Conservation (phyloP, 92 coral and sea anemone species). For the Paragorgia papillata region DNA sequence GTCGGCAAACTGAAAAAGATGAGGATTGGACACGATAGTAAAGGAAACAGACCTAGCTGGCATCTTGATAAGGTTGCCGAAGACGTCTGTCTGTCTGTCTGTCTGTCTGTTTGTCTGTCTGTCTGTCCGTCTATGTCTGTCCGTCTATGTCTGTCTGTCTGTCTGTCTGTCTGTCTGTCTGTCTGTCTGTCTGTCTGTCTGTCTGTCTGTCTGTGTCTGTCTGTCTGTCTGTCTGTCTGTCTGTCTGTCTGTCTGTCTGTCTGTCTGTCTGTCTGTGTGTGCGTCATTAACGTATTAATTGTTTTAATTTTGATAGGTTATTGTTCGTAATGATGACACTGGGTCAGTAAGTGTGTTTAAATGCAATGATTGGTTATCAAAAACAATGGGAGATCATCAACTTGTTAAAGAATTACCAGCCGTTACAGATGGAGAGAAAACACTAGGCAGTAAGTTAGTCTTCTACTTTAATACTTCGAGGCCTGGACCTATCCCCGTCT, state of each 20-base stretch:
- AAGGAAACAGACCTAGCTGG: constrained; percentile 89
- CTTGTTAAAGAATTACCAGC: constrained; percentile 73
- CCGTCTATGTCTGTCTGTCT: background rate
- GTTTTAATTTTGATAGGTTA: constrained; percentile 55
- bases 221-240: background rate
- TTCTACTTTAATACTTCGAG: background rate
- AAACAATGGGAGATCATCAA: constrained; percentile 73
- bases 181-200: background rate
- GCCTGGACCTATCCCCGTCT: background rate
- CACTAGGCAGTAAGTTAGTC: constrained; percentile 62
- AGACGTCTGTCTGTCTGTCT: background rate
- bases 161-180: background rate
- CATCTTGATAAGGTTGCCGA: constrained; percentile 80
- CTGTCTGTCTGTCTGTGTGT: background rate
- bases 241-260: background rate
- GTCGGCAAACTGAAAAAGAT: constrained; percentile 89
- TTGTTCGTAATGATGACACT: constrained; percentile 73
- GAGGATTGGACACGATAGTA: constrained; percentile 86
- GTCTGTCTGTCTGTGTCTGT: background rate
- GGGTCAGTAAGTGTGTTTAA: constrained; percentile 71
- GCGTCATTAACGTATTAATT: background rate
- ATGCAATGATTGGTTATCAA: constrained; percentile 89
- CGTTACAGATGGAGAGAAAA: constrained; percentile 71
- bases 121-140: background rate
- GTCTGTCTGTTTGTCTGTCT: background rate